phyloP scores from a whole-genome alignment of 2,888 invertebrate species.

The Drosophila colorata region DNA sequence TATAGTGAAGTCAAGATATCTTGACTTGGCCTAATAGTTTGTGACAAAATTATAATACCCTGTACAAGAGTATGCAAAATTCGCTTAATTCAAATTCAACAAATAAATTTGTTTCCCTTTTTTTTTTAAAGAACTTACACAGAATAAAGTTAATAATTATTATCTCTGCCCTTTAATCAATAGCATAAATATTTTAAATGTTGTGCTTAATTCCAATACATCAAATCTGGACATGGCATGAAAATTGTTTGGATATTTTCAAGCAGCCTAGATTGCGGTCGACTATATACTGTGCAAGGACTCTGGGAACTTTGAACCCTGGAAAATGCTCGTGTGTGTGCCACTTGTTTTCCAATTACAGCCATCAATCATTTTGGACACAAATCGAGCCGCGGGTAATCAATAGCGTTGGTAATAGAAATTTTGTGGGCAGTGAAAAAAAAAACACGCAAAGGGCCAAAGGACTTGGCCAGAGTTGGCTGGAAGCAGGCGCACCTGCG shows the following conservation, averaged over 20 bases:
- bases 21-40: no score
- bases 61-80: no score
- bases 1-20: no score
- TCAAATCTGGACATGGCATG: slow-evolving; percentile 2
- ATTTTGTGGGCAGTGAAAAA: not conserved
- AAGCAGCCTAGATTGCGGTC: not conserved
- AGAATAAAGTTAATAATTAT: no score
- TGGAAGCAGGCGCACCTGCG: slow-evolving; percentile 43
- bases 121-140: no score
- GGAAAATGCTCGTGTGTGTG: slow-evolving; percentile 4
- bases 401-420: slow-evolving; percentile 36
- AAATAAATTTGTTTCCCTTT: no score
- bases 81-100: no score
- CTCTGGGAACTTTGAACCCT: slow-evolving; percentile 36
- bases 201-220: no score
- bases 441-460: slow-evolving; percentile 29
- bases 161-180: no score
- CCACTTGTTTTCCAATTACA: slow-evolving; percentile 53
- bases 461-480: slow-evolving; percentile 21
- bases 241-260: slow-evolving; percentile 1
- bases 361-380: slow-evolving; percentile 64
- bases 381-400: slow-evolving; percentile 28
- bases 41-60: no score
- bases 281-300: not conserved
- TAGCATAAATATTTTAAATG: no score